Evolutionary conservation across 1,140 invertebrate genomes (phyloP).

Genomic region (Meloidogyne hapla): DNA sequence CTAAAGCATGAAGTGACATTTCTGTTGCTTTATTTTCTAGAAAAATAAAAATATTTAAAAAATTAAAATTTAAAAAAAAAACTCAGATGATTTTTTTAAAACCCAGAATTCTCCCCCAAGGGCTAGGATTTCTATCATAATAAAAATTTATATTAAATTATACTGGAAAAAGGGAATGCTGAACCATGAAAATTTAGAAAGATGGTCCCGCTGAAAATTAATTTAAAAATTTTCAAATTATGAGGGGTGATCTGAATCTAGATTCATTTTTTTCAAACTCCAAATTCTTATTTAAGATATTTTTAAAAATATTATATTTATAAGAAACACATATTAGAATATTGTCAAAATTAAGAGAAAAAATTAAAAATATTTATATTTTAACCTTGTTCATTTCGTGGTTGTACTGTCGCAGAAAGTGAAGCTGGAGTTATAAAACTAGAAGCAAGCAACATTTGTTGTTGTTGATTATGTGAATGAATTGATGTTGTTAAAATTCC

Average conservation of each 20-base stretch:
- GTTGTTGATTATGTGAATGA: not conserved
- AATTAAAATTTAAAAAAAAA: conserved; percentile 24
- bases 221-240: too few species aligned
- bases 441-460: conserved; percentile 7
- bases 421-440: conserved; percentile 26
- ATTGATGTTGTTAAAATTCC: not conserved
- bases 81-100: not conserved
- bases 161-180: too few species aligned
- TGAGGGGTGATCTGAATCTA: too few species aligned
- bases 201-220: too few species aligned
- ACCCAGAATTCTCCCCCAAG: too few species aligned
- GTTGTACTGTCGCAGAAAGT: conserved; percentile 27
- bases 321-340: not conserved
- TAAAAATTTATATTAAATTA: too few species aligned
- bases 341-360: not conserved
- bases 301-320: too few species aligned
- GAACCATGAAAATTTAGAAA: too few species aligned
- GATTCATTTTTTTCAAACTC: too few species aligned
- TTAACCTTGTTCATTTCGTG: conserved; percentile 26
- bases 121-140: not conserved
- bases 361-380: not conserved
- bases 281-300: too few species aligned
- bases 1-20: conserved; percentile 49
- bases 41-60: conserved; percentile 20
- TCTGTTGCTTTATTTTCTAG: conserved; percentile 48